These are phyloP conservation scores for Apodemia duryi DNA, from an alignment of 2,888 invertebrate genomes.

Conservation along the genomic window DNA sequence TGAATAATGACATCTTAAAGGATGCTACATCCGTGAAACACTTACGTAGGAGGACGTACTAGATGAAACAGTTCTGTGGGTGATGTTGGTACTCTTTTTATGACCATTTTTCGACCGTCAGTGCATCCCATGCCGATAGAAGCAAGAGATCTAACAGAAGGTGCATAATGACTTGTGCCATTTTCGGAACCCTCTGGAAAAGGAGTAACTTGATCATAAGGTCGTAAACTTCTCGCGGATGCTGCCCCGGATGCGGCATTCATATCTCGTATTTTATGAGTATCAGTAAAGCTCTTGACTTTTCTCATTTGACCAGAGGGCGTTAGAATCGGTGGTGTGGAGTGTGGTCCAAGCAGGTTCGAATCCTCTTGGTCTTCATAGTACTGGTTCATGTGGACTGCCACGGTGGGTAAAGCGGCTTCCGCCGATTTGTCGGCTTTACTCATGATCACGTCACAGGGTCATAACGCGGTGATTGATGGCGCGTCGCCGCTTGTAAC, in stretches of 20 bases:
- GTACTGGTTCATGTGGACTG: conserved; percentile 66
- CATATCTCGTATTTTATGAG: conserved; percentile 68
- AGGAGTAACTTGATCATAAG: conserved; percentile 69
- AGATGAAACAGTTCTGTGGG: conserved; percentile 92
- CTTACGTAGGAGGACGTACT: conserved; percentile 90
- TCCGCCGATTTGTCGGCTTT: conserved; percentile 63
- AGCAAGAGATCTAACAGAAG: conserved; percentile 87
- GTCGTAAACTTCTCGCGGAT: conserved; percentile 67
- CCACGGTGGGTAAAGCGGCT: conserved; percentile 66
- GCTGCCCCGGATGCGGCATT: conserved; percentile 67
- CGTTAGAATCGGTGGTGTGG: conserved; percentile 56
- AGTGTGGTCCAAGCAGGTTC: conserved; percentile 58
- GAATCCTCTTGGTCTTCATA: conserved; percentile 61
- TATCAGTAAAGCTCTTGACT: conserved; percentile 75
- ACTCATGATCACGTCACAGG: conserved; percentile 73
- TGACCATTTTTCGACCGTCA: conserved; percentile 91
- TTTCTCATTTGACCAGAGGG: conserved; percentile 74
- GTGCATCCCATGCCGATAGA: conserved; percentile 94
- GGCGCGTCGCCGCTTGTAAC: conserved; percentile 70
- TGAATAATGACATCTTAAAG: conserved; percentile 66
- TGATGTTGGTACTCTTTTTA: conserved; percentile 90
- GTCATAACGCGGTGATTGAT: conserved; percentile 65
- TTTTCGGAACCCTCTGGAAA: conserved; percentile 81
- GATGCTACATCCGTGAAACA: conserved; percentile 64
- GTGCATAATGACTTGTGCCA: conserved; percentile 82